These are phyloP conservation scores for Campoletis sonorensis DNA, from an alignment of 1,140 invertebrate genomes.

Conservation along the genomic window DNA sequence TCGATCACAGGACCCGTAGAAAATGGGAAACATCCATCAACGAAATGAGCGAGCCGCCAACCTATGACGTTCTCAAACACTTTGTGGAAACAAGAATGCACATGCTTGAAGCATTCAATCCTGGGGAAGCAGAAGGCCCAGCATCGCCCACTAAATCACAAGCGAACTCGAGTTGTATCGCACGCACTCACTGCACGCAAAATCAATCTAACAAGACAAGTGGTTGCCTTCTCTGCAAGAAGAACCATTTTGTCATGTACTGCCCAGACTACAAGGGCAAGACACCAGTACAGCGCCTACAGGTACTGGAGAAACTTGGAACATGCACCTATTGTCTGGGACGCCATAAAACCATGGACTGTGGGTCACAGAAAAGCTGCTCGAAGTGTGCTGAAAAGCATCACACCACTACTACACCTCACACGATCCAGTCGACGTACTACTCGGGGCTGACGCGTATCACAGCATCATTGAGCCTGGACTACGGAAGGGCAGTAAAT, in stretches of 20 bases:
- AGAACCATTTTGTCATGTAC: not conserved
- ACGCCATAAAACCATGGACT: not conserved
- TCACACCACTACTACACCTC: not conserved
- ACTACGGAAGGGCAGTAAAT: not conserved
- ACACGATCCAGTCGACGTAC: slow-evolving; percentile 4
- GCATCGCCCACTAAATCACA: not conserved
- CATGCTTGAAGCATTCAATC: not conserved
- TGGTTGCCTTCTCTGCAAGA: not conserved
- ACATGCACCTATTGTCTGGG: slow-evolving; percentile 35
- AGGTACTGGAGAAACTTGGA: not conserved
- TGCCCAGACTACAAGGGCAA: slow-evolving; percentile 2
- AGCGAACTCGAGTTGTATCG: not conserved
- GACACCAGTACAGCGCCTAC: not conserved
- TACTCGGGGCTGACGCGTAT: slow-evolving; percentile 26
- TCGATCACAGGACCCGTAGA: not conserved
- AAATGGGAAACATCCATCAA: slow-evolving; percentile 19
- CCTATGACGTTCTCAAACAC: not conserved
- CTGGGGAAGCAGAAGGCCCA: not conserved
- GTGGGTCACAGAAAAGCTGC: not conserved
- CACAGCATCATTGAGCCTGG: not conserved
- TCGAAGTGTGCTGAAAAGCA: not conserved
- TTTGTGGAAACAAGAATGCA: not conserved
- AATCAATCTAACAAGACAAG: too few species aligned
- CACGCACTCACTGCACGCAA: not conserved
- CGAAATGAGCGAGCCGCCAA: not conserved